Base-by-base conservation (phyloP, 2,797 vertebrate genomes). In the Salarias fasciatus region DNA sequence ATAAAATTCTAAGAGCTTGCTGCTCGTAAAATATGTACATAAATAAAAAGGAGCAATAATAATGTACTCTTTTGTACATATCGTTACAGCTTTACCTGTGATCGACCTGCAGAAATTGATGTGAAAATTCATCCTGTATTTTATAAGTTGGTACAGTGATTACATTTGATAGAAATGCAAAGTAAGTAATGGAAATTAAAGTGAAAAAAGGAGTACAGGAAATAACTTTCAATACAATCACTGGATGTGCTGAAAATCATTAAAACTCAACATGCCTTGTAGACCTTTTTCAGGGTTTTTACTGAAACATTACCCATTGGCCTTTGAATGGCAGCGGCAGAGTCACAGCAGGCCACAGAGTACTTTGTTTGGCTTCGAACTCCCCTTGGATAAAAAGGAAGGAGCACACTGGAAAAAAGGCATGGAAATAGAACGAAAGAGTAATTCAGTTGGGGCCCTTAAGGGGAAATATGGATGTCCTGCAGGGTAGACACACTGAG, bases 331-430 rank as follows among this genome's bases (percentile, higher is more conserved):
- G 24, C 66, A 50, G 38, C 60, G 41, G 66, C 13, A 36, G 45
- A 69, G 52, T 54, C 55, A 36, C 69, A 70, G 66, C 50, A n/a
- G 70, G 55, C 46, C 30, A 63, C 48, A 35, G 63, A 72, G 49
- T 70, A 79, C 75, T 82, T 80, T 72, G 66, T 82, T 78, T 63
- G 57, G 54, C 79, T 80, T 57, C 58, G 11, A 50, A 37, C 24
- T 48, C 69, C 63, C 59, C 3, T 11, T 59, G 64, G 58, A 45
- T 38, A 33, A 5, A 33, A 64, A 70, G 40, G 51, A 31, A n/a
- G 44, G 49, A 68, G 60, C 42, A 33, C 9, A 28, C 8, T 36
- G 15, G 12, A 58, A 72, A n/a, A 63, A 79, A 60, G 41, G 41
- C 42, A 63, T 55, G 28, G 64, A 82, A 85, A 83, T 52, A 48